Evolutionary conservation across 2,888 invertebrate species (phyloP), one percentile per base, ranked within the genome.

Genomic region (Coremacera marginata): DNA sequence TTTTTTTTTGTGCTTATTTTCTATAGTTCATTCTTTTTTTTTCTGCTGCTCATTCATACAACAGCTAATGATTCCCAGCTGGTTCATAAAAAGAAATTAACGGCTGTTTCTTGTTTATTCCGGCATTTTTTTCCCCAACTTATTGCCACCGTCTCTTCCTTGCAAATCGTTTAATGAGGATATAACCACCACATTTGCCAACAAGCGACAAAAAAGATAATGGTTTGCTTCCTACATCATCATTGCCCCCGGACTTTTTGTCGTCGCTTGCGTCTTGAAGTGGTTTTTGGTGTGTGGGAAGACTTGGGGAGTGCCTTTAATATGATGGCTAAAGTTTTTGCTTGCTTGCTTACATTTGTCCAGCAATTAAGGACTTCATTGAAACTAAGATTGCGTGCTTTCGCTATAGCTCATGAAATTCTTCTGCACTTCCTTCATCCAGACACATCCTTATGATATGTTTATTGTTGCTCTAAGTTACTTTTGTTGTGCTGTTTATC

Each of bases 71-170:
- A 87, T 89, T 89, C 89, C 89, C 89, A 87, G 88, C 89, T 88
- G 89, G 89, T 89, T 89, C 89, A 89, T 89, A 89, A 89, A 89
- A 89, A 86, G 88, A 89, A 88, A 89, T 89, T 89, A 89, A 89
- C 89, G 88, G 85, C 88, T 83, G 84, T 85, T 81, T 84, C 81
- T 82, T 81, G 75, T 82, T 80, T 79, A 74, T 82, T 81, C 70
- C 79, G 57, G 72, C 51, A 52, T 57, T 68, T 65, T 55, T 65
- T 49, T 22, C 31, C 60, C 60, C 31, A 51, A 57, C n/a, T 57
- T 19, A 22, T 5, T 31, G 51, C n/a, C 22, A 27, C 52, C 62
- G 51, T 71, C 63, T 57, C 80, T 77, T 79, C 77, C 71, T 76
- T 84, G 85, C 86, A 87, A 88, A 89, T 86, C 88, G 87, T 88